Base-by-base conservation (phyloP, 2,797 vertebrate species). In the Eremophila alpestris region DNA sequence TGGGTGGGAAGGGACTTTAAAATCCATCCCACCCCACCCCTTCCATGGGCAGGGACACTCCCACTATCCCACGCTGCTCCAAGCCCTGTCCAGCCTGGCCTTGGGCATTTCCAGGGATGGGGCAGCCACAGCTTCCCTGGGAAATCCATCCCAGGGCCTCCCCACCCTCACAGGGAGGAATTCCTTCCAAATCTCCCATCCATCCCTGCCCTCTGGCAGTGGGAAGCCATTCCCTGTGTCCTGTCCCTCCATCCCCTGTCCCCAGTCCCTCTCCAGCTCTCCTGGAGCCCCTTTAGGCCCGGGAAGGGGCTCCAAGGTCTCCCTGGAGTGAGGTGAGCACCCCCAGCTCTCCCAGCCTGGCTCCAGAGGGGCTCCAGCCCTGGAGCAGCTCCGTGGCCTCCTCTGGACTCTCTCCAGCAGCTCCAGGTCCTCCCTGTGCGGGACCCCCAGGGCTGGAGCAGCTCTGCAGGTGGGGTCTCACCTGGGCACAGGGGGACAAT, bases 111-210 rank as follows among this genome's bases (percentile, higher is more conserved):
- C 21, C 26, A 60, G 67, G n/a, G n/a, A 26, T 36, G 21, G 40
- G 40, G 8, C 75, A 65, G 40, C 40, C 38, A 18, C 59, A 36
- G 59, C 38, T 77, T 1, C 49, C 12, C 38, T 36, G 49, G 62
- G 27, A 32, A 79, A 27, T 67, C 76, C 41, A 48, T 56, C 3
- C 41, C 41, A 65, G 62, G 4, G 0, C 51, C 27, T 55, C 13
- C 2, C 14, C 14, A 9, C 14, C 11, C 41, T 38, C 18, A 2
- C 40, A 45, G 49, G 1, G 4, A 67, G 1, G 2, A 40, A 56
- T 79, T 67, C 18, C 41, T 27, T 2, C 63, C 63, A 52, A n/a
- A 4, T 18, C 1, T 80, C 43, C 52, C 77, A 48, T 2, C 52
- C 0, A 26, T 0, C 62, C 30, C 63, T 56, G 52, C 29, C n/a